Conservation (phyloP, 2,888 invertebrate genomes). For the Tachina grossa region DNA sequence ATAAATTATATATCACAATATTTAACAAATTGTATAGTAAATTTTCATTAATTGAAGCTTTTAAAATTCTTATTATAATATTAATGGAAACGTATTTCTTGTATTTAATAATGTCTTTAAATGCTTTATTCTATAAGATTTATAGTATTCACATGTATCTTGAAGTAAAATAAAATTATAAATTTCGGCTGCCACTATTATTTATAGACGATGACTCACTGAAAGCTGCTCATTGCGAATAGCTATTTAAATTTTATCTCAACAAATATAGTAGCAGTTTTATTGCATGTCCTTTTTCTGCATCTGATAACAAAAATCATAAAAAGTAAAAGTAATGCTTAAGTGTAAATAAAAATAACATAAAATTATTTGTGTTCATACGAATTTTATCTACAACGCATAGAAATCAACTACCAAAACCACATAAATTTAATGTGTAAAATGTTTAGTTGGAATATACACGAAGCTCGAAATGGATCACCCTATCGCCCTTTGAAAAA, state of each 20-base stretch:
- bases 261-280: slow-evolving; percentile 38
- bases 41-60: too few species aligned
- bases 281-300: slow-evolving; percentile 16
- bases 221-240: not conserved
- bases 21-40: too few species aligned
- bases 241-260: slow-evolving; percentile 15
- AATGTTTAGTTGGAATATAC: slow-evolving; percentile 27
- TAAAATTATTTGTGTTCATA: slow-evolving; percentile 25
- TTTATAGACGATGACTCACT: slow-evolving; percentile 48
- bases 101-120: too few species aligned
- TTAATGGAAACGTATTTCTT: too few species aligned
- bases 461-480: slow-evolving; percentile 42
- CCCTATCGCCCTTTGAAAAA: slow-evolving; percentile 39
- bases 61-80: too few species aligned
- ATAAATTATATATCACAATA: too few species aligned
- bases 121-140: too few species aligned
- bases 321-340: slow-evolving; percentile 42
- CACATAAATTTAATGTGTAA: slow-evolving; percentile 61
- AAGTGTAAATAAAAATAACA: not conserved
- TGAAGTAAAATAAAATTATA: not conserved
- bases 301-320: slow-evolving; percentile 62
- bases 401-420: slow-evolving; percentile 57
- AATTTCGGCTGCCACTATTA: not conserved
- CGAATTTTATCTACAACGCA: slow-evolving; percentile 27
- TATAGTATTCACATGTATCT: too few species aligned